A percentile compares a stretch with the other conserved stretches of the same genome.
phyloP scores from a whole-genome alignment of 1,140 invertebrate species.

The Trinorchestia longiramus region DNA sequence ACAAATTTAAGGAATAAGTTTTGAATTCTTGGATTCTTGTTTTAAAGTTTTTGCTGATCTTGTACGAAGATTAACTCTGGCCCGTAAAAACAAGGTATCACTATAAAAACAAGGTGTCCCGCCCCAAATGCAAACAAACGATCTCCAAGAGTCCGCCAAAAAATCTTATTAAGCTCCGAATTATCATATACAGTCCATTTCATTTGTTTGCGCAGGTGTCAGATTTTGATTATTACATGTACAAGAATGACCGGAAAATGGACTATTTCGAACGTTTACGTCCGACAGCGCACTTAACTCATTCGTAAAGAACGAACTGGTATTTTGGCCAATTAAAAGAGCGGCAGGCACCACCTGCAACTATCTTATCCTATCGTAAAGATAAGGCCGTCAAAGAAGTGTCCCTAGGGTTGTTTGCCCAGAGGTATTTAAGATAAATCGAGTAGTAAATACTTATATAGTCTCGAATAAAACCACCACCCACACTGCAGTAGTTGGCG shows the following conservation, averaged over 20 bases:
- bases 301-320: background rate
- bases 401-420: background rate
- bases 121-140: background rate
- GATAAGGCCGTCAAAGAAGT: background rate
- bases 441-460: background rate
- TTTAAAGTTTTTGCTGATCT: background rate
- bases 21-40: background rate
- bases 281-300: background rate
- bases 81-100: background rate
- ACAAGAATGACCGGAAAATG: background rate
- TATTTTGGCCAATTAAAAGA: background rate
- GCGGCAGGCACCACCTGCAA: background rate
- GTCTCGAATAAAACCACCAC: background rate
- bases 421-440: background rate
- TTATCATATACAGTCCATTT: background rate
- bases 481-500: background rate
- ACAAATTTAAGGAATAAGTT: background rate
- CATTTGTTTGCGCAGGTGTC: background rate
- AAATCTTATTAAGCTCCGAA: background rate
- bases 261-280: background rate
- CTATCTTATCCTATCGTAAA: background rate
- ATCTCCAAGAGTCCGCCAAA: background rate
- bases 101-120: background rate
- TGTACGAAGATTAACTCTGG: background rate
- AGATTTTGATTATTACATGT: background rate